Evolutionary conservation across 2,113 vertebrate species (phyloP).

Genomic region (Clupea harengus): DNA sequence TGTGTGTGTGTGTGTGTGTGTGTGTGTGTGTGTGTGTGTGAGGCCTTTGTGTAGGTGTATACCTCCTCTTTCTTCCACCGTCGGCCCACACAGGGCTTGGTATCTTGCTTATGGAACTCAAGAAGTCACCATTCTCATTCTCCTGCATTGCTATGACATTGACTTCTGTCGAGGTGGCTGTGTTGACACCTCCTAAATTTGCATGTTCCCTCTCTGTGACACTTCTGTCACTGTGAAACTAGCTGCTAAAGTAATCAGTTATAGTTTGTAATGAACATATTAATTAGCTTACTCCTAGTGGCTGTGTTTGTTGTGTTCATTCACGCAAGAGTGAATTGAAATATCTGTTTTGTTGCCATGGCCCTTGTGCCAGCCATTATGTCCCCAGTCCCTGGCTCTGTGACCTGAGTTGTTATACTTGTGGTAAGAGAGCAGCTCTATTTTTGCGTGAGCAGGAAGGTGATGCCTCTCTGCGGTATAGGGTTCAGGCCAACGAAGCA

Average conservation of each 20-base stretch:
- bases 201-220: not conserved
- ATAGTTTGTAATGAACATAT: not conserved
- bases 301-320: not conserved
- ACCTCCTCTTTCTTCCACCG: not conserved
- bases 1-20: not conserved
- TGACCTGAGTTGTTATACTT: not conserved
- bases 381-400: not conserved
- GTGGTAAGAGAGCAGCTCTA: not conserved
- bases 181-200: not conserved
- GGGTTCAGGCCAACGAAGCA: conserved; percentile 20
- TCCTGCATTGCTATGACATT: no score
- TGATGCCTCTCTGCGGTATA: not conserved
- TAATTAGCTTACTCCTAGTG: not conserved
- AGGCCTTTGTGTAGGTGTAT: not conserved
- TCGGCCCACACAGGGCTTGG: not conserved
- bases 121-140: not conserved
- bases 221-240: not conserved
- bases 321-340: not conserved
- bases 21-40: not conserved
- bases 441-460: conserved; percentile 11
- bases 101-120: not conserved
- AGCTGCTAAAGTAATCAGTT: not conserved
- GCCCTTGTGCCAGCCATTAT: not conserved
- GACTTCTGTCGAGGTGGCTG: not conserved
- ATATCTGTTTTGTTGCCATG: not conserved